A percentile compares a stretch with the other conserved stretches of the same genome.
Conservation (phyloP, 2,113 vertebrate genomes). For the Verasper variegatus region DNA sequence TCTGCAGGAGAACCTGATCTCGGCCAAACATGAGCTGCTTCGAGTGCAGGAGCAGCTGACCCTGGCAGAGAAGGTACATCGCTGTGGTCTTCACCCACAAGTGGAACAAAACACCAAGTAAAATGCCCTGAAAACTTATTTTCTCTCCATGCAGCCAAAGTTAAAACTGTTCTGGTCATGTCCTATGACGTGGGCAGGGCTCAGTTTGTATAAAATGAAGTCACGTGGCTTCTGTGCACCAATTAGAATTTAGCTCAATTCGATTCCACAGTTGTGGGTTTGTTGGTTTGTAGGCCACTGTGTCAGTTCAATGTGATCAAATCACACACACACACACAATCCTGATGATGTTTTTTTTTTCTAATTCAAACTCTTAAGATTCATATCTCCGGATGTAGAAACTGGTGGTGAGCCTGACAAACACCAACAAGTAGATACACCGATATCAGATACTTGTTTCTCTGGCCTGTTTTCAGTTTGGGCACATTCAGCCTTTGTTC, state of each 20-base stretch:
- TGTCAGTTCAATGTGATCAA: background rate
- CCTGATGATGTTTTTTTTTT: background rate
- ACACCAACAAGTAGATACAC: too few species aligned
- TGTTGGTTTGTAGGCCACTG: too few species aligned
- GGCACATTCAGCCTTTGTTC: background rate
- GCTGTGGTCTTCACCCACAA: too few species aligned
- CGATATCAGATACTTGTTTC: too few species aligned
- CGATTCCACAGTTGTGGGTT: too few species aligned
- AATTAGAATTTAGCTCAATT: too few species aligned
- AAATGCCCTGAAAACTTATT: background rate
- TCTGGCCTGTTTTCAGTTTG: too few species aligned
- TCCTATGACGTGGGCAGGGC: background rate
- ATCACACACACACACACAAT: background rate
- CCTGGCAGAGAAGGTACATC: constrained; percentile 91
- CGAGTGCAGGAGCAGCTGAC: constrained; percentile 91
- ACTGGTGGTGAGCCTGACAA: too few species aligned
- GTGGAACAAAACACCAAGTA: background rate
- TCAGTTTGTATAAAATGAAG: background rate
- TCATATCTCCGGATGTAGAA: too few species aligned
- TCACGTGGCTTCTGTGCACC: too few species aligned
- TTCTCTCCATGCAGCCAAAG: background rate
- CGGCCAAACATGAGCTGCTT: constrained; percentile 92
- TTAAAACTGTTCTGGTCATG: background rate
- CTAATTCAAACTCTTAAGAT: too few species aligned
- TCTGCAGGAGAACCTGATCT: constrained; percentile 89